Evolutionary conservation across 2,888 invertebrate species (phyloP).

Genomic region (Tetragonisca angustula): DNA sequence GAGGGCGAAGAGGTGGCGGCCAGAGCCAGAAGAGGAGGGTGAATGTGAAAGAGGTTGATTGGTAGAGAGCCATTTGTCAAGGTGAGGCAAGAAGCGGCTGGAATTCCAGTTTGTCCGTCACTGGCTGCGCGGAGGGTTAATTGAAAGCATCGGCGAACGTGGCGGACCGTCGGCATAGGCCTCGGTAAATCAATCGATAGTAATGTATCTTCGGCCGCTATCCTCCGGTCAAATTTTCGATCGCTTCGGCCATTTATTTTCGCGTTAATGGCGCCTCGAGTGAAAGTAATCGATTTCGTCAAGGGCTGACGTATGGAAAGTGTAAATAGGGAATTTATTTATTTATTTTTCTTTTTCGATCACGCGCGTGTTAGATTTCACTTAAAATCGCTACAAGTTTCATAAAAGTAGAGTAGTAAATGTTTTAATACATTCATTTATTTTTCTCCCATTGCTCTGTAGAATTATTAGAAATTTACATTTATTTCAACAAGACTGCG

Average conservation of each 20-base stretch:
- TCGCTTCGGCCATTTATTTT: background rate
- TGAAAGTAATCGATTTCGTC: background rate
- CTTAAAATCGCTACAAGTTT: background rate
- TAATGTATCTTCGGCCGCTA: conserved; percentile 30
- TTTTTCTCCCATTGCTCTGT: no score
- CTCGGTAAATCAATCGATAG: conserved; percentile 61
- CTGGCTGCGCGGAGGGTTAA: conserved; percentile 71
- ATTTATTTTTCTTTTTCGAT: background rate
- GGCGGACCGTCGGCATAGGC: conserved; percentile 39
- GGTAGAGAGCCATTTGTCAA: conserved; percentile 73
- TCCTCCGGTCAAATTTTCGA: background rate
- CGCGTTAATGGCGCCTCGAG: background rate
- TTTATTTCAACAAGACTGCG: background rate
- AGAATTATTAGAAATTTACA: background rate
- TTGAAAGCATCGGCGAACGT: conserved; percentile 67
- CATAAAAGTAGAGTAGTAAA: background rate
- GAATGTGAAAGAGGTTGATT: conserved; percentile 55
- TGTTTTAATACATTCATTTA: background rate
- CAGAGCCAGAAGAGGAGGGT: background rate
- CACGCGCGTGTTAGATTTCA: no score
- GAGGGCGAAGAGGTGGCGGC: conserved; percentile 6
- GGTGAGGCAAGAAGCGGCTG: conserved; percentile 72
- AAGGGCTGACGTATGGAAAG: background rate
- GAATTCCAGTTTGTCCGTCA: conserved; percentile 73
- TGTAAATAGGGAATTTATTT: background rate